Evolutionary conservation across 2,797 vertebrate genomes (phyloP).

Genomic region (Lacerta bilineata): DNA sequence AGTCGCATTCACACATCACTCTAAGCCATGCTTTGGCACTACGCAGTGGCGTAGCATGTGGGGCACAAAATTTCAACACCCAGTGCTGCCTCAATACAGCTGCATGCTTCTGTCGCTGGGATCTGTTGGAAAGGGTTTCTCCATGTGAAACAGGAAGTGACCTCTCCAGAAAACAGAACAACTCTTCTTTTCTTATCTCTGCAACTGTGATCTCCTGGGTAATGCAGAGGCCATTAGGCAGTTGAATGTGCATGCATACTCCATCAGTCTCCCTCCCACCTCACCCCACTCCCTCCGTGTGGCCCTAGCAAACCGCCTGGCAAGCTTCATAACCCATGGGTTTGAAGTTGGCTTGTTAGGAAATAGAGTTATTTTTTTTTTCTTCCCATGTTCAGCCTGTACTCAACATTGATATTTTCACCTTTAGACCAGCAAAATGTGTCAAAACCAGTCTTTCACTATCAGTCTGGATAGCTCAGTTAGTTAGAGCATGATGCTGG

Average conservation of each 20-base stretch:
- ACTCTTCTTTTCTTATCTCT: background rate
- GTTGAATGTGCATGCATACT: no score
- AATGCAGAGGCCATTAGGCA: no score
- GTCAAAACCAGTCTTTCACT: constrained; percentile 1
- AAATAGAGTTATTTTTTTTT: background rate
- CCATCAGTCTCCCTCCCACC: background rate
- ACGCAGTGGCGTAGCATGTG: background rate
- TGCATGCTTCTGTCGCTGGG: no score
- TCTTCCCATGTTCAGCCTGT: background rate
- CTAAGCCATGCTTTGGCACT: background rate
- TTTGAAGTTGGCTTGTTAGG: background rate
- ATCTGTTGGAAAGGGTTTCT: no score
- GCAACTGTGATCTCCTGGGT: no score
- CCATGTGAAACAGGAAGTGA: no score
- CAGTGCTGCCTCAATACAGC: no score
- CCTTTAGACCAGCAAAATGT: background rate
- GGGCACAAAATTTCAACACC: no score
- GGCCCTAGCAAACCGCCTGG: no score
- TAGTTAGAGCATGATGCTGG: no score
- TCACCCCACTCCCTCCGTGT: background rate
- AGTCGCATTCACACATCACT: background rate
- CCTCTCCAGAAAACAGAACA: background rate
- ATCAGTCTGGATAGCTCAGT: no score
- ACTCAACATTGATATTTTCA: constrained; percentile 25
- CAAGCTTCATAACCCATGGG: background rate